Percentiles rank a stretch among this genome's conserved stretches.
phyloP scores from a whole-genome alignment of 2,888 invertebrate genomes.

The Leucoptera coffeella region DNA sequence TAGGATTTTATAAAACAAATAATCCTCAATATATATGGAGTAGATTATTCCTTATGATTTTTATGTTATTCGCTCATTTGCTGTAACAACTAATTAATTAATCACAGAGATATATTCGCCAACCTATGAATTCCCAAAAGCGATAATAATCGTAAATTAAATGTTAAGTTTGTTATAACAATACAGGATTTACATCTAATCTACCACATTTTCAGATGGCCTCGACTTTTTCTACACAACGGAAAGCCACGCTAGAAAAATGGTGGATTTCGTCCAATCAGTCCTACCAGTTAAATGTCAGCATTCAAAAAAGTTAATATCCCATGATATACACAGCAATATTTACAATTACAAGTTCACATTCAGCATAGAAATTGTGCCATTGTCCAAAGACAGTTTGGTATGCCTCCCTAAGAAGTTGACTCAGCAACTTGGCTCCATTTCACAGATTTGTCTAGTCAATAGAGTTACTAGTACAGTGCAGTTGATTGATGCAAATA shows the following conservation, averaged over 20 bases:
- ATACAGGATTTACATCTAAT: slow-evolving; percentile 4
- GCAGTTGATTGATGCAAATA: slow-evolving; percentile 87
- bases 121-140: too few relatives aligned
- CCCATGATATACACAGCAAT: slow-evolving; percentile 96
- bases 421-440: slow-evolving; percentile 80
- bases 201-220: slow-evolving; percentile 74
- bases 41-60: too few relatives aligned
- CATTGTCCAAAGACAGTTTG: slow-evolving; percentile 89
- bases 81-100: too few relatives aligned
- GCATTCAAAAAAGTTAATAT: slow-evolving; percentile 90
- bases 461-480: slow-evolving; percentile 83
- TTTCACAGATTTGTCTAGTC: slow-evolving; percentile 83
- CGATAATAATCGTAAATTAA: too few relatives aligned
- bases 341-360: slow-evolving; percentile 95
- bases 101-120: too few relatives aligned
- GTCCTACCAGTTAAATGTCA: slow-evolving; percentile 84
- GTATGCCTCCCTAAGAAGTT: slow-evolving; percentile 85
- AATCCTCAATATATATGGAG: background rate
- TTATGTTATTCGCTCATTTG: too few relatives aligned
- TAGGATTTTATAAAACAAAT: background rate
- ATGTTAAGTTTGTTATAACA: too few relatives aligned
- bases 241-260: slow-evolving; percentile 86
- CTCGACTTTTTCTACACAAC: slow-evolving; percentile 91
- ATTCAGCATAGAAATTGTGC: slow-evolving; percentile 91
- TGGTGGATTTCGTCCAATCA: slow-evolving; percentile 87